Evolutionary conservation across 2,888 invertebrate species (phyloP).

Genomic region (Amblyteles armatorius): DNA sequence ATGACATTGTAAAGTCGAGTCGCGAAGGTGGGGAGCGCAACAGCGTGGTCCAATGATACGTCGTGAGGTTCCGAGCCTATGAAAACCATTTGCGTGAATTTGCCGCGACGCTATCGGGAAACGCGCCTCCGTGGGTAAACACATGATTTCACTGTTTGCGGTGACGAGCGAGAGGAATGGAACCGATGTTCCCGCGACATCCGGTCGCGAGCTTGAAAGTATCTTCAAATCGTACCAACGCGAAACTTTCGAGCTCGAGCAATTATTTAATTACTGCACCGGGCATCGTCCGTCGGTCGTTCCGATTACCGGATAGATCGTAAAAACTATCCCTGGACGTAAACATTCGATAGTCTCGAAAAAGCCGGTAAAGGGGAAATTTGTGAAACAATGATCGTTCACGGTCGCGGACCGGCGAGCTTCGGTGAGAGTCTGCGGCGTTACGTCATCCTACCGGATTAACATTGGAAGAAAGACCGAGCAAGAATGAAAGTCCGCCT

Average conservation of each 20-base stretch:
- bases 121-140: constrained; percentile 14
- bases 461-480: constrained; percentile 23
- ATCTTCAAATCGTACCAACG: constrained; percentile 32
- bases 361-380: not conserved
- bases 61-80: not conserved
- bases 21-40: not conserved
- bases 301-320: not conserved
- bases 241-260: constrained; percentile 43
- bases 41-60: not conserved
- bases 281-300: not conserved
- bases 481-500: constrained; percentile 15
- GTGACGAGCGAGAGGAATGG: constrained; percentile 14
- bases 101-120: not conserved
- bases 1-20: constrained; percentile 47
- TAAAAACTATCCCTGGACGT: too few relatives aligned
- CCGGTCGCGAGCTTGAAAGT: constrained; percentile 39
- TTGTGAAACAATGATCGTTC: not conserved
- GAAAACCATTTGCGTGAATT: not conserved
- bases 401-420: constrained; percentile 21
- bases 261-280: constrained; percentile 51
- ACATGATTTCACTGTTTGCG: constrained; percentile 60
- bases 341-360: not conserved
- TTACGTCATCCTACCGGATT: constrained; percentile 46
- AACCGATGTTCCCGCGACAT: constrained; percentile 42
- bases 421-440: constrained; percentile 56